Conservation (phyloP, 2,888 invertebrate species). For the Melitaea athalia region DNA sequence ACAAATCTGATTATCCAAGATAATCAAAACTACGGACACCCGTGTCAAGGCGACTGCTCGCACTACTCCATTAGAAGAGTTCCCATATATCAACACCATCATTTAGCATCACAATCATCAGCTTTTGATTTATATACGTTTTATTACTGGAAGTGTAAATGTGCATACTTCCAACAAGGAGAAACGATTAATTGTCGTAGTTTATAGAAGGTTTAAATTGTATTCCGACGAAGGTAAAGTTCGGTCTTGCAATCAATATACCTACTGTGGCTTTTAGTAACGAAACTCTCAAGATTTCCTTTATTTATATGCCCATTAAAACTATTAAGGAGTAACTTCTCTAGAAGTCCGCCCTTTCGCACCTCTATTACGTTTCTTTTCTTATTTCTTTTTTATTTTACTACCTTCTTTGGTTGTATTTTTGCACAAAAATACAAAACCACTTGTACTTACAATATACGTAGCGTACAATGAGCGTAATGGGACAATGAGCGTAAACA, state of each 20-base stretch:
- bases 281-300: slow-evolving; percentile 23
- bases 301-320: slow-evolving; percentile 32
- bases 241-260: slow-evolving; percentile 8
- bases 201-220: not conserved
- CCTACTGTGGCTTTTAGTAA: slow-evolving; percentile 1
- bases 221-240: not conserved
- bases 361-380: slow-evolving; percentile 26
- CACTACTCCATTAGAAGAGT: too few relatives aligned
- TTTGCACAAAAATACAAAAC: not conserved
- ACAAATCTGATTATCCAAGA: too few relatives aligned
- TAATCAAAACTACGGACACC: too few relatives aligned
- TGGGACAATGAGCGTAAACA: too few relatives aligned
- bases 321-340: slow-evolving; percentile 28
- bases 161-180: not conserved
- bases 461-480: too few relatives aligned
- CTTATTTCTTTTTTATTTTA: not conserved
- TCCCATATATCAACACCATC: too few relatives aligned
- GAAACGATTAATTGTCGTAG: not conserved
- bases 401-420: not conserved
- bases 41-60: too few relatives aligned
- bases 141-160: too few relatives aligned
- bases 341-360: slow-evolving; percentile 33
- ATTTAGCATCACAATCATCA: too few relatives aligned
- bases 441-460: too few relatives aligned
- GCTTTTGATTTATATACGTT: too few relatives aligned